Base-by-base conservation (phyloP, 1,140 invertebrate genomes). In the Ceratitis capitata region DNA sequence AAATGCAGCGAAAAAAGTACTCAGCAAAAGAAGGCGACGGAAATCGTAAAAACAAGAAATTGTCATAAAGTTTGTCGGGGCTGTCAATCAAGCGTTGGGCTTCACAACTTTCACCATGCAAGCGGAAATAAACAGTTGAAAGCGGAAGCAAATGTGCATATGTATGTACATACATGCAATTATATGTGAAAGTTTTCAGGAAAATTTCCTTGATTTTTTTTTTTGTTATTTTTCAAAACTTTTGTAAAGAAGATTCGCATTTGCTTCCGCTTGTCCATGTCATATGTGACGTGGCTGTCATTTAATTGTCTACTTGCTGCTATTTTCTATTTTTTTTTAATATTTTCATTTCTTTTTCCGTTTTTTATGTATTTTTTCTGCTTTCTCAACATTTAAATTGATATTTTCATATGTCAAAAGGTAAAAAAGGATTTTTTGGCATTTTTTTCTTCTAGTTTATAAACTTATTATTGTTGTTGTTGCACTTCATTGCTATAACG, bases 271-370 rank as follows among this genome's bases (percentile, higher is more conserved):
- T 39, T 74, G n/a, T n/a, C n/a, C 64, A 39, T 47, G 45, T 45
- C 69, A 78, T 78, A n/a, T n/a, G n/a, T n/a, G 69, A 78, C 69
- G 69, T 78, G 69, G 39, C 39, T 78, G 69, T 78, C 69, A 78
- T 78, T 78, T 78, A 78, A 7, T 39, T 78, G 9, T 45, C 39
- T 23, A 23, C 51, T 56, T 56, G 6, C 39, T 32, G 29, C 39
- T 42, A 32, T 39, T 78, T 45, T 78, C n/a, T n/a, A n/a, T n/a
- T n/a, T n/a, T n/a, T n/a, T n/a, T n/a, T n/a, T n/a, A n/a, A n/a
- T n/a, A n/a, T n/a, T n/a, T n/a, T n/a, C n/a, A n/a, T n/a, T n/a
- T n/a, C n/a, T n/a, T n/a, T n/a, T n/a, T n/a, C n/a, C n/a, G 5
- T 56, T 56, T 19, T 0, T 56, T 23, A n/a, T 56, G n/a, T 56